Evolutionary conservation across 2,888 invertebrate species (phyloP).

Genomic region (Taphrorychus bicolor): DNA sequence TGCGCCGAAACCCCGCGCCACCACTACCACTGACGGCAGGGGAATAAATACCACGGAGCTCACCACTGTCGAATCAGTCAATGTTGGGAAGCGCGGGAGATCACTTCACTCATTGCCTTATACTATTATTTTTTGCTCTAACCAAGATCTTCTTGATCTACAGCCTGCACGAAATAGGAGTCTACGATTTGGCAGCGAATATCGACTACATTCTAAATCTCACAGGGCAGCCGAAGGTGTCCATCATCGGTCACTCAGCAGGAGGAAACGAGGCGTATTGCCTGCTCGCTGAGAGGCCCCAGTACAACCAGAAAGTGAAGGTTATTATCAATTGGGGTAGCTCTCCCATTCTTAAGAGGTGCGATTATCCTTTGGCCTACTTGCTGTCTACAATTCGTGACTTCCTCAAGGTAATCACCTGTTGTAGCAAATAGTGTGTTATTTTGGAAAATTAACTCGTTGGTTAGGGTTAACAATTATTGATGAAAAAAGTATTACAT

Average conservation of each 20-base stretch:
- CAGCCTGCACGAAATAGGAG: conserved; percentile 73
- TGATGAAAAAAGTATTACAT: background rate
- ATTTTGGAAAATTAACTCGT: no score
- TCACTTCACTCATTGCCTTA: no score
- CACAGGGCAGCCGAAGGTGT: conserved; percentile 67
- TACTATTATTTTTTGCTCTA: no score
- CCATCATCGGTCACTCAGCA: conserved; percentile 82
- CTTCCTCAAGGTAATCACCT: background rate
- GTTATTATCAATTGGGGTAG: conserved; percentile 61
- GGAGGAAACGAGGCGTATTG: conserved; percentile 74
- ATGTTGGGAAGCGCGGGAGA: no score
- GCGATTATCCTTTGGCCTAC: background rate
- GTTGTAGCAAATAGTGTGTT: background rate
- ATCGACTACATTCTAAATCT: conserved; percentile 71
- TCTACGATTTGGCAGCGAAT: conserved; percentile 78
- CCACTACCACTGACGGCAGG: no score
- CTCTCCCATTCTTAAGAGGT: conserved; percentile 5
- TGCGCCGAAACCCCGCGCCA: no score
- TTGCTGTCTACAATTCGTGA: background rate
- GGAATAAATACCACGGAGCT: no score
- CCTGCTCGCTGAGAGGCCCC: conserved; percentile 68
- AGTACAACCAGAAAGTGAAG: conserved; percentile 70
- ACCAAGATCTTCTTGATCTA: no score
- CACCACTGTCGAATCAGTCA: no score
- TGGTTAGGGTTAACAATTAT: no score